A percentile compares a stretch with the other conserved stretches of the same genome.
Evolutionary conservation across 2,888 invertebrate genomes (phyloP).

Genomic region (Argyresthia albistria): DNA sequence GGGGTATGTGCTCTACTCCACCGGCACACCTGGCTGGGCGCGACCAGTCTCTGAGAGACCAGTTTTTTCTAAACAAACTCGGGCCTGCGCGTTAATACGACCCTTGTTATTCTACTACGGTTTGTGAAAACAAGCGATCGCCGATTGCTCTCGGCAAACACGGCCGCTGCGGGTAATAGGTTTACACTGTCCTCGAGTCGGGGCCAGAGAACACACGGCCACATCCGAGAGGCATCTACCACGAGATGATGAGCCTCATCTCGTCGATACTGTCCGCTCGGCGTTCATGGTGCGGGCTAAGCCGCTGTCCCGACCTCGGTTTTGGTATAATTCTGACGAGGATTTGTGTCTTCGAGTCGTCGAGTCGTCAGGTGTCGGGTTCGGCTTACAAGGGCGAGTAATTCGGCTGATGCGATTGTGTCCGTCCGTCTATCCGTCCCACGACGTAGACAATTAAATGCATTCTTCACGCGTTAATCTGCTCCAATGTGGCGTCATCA

Average conservation of each 20-base stretch:
- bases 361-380: slow-evolving; percentile 30
- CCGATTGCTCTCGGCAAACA: not conserved
- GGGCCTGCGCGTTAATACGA: not conserved
- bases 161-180: not conserved
- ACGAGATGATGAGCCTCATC: too few relatives aligned
- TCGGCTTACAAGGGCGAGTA: slow-evolving; percentile 3
- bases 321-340: slow-evolving; percentile 9
- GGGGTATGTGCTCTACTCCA: not conserved
- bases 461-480: not conserved
- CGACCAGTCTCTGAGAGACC: not conserved
- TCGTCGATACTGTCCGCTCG: too few relatives aligned
- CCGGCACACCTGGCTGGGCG: not conserved
- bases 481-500: too few relatives aligned
- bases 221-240: too few relatives aligned
- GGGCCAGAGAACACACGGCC: too few relatives aligned
- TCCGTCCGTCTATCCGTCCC: not conserved
- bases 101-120: slow-evolving; percentile 39
- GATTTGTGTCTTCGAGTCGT: slow-evolving; percentile 28
- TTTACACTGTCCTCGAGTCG: too few relatives aligned
- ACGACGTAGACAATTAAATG: not conserved
- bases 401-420: not conserved
- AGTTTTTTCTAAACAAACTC: not conserved
- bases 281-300: not conserved
- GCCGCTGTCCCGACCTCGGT: slow-evolving; percentile 5
- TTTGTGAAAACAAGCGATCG: slow-evolving; percentile 28